A percentile compares a stretch with the other conserved stretches of the same genome.
These are phyloP conservation scores for Brenthis daphne DNA, from an alignment of 2,888 invertebrate genomes.

Conservation along the genomic window DNA sequence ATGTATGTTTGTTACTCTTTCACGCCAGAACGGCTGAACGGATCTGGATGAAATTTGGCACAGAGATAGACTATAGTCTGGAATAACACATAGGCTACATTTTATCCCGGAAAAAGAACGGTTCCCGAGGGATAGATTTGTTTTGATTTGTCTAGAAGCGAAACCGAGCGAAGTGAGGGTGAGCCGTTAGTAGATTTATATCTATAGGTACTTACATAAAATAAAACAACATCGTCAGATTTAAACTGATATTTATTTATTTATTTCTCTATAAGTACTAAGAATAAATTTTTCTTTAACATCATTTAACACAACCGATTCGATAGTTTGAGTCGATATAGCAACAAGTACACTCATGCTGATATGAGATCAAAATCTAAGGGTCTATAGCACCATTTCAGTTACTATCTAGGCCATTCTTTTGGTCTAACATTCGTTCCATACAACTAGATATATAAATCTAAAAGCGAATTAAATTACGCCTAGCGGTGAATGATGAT, in stretches of 20 bases:
- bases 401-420: constrained; percentile 77
- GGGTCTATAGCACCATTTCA: constrained; percentile 79
- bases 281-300: constrained; percentile 69
- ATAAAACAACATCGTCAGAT: constrained; percentile 12
- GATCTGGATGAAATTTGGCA: no score
- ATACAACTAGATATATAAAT: constrained; percentile 27
- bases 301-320: constrained; percentile 76
- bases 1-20: no score
- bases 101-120: no score
- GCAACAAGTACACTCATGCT: constrained; percentile 44
- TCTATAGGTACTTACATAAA: not conserved
- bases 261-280: constrained; percentile 79
- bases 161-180: no score
- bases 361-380: constrained; percentile 80
- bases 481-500: constrained; percentile 2
- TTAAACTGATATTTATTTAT: constrained; percentile 46
- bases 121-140: no score
- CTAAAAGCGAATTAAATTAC: constrained; percentile 23
- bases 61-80: no score
- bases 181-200: no score
- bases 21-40: no score
- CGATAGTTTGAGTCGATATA: constrained; percentile 60
- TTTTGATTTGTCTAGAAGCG: no score
- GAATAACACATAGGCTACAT: no score
- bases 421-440: constrained; percentile 66